Evolutionary conservation across 2,888 invertebrate species (phyloP).

Genomic region (Stenoptilia bipunctidactyla): DNA sequence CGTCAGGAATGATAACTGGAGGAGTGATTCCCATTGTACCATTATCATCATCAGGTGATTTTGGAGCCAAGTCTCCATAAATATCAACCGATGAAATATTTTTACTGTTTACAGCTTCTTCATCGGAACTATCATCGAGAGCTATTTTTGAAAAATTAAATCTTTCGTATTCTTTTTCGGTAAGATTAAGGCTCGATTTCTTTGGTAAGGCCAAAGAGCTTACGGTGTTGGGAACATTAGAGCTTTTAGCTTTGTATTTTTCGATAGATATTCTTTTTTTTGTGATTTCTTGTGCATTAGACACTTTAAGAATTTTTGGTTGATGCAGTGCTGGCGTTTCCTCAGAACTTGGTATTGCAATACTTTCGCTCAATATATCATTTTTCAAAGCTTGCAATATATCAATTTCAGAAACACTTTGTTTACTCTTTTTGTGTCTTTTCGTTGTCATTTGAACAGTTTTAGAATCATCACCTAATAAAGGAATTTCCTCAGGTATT

Average conservation of each 20-base stretch:
- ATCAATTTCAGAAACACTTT: conserved; percentile 50
- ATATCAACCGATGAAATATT: conserved; percentile 26
- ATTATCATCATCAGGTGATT: conserved; percentile 44
- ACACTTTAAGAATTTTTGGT: conserved; percentile 53
- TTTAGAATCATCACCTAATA: conserved; percentile 29
- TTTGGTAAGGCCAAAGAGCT: conserved; percentile 14
- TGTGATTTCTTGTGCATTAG: conserved; percentile 35
- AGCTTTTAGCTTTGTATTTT: conserved; percentile 53
- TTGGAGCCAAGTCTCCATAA: conserved; percentile 41
- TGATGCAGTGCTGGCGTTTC: conserved; percentile 48
- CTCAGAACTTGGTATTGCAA: conserved; percentile 32
- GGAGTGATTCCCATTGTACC: conserved; percentile 22
- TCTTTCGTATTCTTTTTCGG: conserved; percentile 60
- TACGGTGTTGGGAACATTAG: conserved; percentile 16
- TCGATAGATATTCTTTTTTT: conserved; percentile 63
- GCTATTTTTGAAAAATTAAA: conserved; percentile 44
- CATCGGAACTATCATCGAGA: conserved; percentile 39
- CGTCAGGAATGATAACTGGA: conserved; percentile 53
- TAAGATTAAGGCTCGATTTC: conserved; percentile 54
- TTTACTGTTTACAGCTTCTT: conserved; percentile 23
- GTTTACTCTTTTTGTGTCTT: background rate
- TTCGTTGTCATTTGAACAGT: conserved; percentile 9
- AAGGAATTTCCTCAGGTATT: conserved; percentile 33
- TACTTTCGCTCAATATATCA: conserved; percentile 50
- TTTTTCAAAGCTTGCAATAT: conserved; percentile 60